phyloP scores from a whole-genome alignment of 1,140 invertebrate species.

The Drosophila novamexicana region DNA sequence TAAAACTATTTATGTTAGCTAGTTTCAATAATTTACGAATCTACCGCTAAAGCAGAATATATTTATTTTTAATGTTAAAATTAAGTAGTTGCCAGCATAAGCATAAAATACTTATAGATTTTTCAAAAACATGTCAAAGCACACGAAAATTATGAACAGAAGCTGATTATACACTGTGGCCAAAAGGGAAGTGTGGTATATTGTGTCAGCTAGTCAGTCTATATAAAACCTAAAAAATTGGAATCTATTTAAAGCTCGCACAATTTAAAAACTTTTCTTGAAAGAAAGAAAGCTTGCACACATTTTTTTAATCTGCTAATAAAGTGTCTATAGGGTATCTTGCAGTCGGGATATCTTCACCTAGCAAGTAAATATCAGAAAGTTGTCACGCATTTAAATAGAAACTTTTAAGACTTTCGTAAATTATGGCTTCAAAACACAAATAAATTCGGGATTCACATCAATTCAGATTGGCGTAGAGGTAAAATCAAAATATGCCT shows the following conservation, averaged over 20 bases:
- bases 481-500: constrained; percentile 6
- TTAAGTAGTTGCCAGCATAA: not conserved
- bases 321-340: not conserved
- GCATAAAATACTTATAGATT: constrained; percentile 2
- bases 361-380: not conserved
- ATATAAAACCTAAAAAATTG: no score
- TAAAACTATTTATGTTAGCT: constrained; percentile 1
- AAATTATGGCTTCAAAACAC: constrained; percentile 2
- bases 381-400: constrained; percentile 1
- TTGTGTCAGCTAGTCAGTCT: not conserved
- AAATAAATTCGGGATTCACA: constrained; percentile 7
- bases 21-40: constrained; percentile 1
- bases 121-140: constrained; percentile 8
- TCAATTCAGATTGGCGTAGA: constrained; percentile 10
- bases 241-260: no score
- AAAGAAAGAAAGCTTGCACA: no score
- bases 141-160: not conserved
- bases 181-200: not conserved
- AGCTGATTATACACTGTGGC: not conserved
- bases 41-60: not conserved
- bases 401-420: constrained; percentile 1
- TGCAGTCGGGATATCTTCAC: not conserved
- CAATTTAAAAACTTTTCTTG: no score
- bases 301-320: not conserved
- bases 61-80: constrained; percentile 9